Conservation (phyloP, 2,797 vertebrate species). For the Delichon dasypus region DNA sequence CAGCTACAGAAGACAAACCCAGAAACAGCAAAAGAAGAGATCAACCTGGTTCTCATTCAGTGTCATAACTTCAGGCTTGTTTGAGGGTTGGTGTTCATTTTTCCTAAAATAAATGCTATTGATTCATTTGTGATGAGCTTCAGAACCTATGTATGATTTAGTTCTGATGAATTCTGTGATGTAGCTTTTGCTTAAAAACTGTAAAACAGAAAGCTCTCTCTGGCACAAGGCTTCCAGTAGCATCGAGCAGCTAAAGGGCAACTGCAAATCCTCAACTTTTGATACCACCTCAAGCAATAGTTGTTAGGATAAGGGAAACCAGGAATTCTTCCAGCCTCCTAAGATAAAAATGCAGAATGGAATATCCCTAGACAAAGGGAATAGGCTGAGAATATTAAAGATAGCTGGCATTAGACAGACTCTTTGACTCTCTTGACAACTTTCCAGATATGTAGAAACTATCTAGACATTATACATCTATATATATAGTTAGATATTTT, state of each 20-base stretch:
- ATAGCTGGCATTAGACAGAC: neutral
- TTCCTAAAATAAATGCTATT: neutral
- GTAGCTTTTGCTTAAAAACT: neutral
- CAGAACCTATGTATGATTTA: neutral
- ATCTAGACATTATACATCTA: neutral
- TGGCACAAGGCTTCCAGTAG: neutral
- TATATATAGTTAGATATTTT: neutral
- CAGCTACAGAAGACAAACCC: neutral
- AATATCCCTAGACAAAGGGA: neutral
- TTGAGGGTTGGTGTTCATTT: neutral
- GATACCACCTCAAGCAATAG: neutral
- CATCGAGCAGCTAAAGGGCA: neutral
- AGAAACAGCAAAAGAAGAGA: neutral
- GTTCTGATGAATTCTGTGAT: neutral
- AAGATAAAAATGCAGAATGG: neutral
- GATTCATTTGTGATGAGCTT: neutral
- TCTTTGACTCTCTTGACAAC: neutral
- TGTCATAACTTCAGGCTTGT: neutral
- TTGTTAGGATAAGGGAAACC: neutral
- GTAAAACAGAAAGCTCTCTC: neutral
- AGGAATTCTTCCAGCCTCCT: neutral
- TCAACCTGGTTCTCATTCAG: neutral
- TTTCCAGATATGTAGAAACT: neutral
- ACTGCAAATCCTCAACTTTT: neutral
- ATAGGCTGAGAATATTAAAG: neutral